Evolutionary conservation across 2,888 invertebrate genomes (phyloP).

Genomic region (Trachelus troglodyta): DNA sequence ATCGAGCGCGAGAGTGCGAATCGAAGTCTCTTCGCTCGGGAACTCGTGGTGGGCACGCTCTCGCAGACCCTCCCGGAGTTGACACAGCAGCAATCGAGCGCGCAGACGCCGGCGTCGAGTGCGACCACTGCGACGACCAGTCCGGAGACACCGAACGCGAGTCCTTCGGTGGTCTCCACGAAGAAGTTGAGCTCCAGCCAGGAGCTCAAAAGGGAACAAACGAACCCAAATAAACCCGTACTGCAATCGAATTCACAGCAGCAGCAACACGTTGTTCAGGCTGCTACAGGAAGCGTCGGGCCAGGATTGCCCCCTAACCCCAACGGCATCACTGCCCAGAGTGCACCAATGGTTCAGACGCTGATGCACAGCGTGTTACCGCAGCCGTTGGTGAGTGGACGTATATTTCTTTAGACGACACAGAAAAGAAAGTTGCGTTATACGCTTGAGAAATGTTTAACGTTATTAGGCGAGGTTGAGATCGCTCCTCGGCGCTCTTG

Average conservation of each 20-base stretch:
- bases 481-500: not conserved
- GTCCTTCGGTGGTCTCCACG: slow-evolving; percentile 37
- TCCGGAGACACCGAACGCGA: slow-evolving; percentile 54
- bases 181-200: slow-evolving; percentile 50
- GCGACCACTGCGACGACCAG: slow-evolving; percentile 50
- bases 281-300: slow-evolving; percentile 44
- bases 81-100: slow-evolving; percentile 46
- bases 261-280: slow-evolving; percentile 42
- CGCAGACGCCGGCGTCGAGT: slow-evolving; percentile 49
- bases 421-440: not conserved
- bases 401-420: not conserved
- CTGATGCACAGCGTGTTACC: slow-evolving; percentile 64
- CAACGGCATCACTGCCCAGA: slow-evolving; percentile 55
- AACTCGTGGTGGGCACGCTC: slow-evolving; percentile 59
- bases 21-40: slow-evolving; percentile 59
- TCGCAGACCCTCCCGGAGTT: slow-evolving; percentile 59
- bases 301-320: slow-evolving; percentile 58
- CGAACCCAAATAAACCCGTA: slow-evolving; percentile 14
- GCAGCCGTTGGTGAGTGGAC: slow-evolving; percentile 59
- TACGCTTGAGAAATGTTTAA: not conserved
- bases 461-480: not conserved
- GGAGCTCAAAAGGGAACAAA: slow-evolving; percentile 54
- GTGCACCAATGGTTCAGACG: slow-evolving; percentile 60
- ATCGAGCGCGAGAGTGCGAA: slow-evolving; percentile 64
- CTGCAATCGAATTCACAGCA: slow-evolving; percentile 23